Conservation (phyloP, 2,888 invertebrate species). For the Spilarctia lutea region DNA sequence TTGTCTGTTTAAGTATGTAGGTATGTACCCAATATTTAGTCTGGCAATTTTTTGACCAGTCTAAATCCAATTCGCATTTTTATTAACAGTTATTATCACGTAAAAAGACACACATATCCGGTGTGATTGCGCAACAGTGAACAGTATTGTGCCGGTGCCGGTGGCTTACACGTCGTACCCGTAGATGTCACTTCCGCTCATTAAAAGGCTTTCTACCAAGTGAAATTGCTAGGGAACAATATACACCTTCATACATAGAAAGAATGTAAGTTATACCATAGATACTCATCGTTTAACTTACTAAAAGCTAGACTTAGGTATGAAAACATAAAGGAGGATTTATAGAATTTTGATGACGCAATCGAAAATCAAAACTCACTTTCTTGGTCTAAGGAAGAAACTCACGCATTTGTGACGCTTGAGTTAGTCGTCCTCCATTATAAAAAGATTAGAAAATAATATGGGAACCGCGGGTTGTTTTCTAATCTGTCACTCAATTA, state of each 20-base stretch:
- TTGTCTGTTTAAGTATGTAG: no score
- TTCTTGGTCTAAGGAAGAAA: constrained; percentile 1
- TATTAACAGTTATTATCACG: constrained; percentile 11
- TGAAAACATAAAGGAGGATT: no score
- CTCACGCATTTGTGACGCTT: no score
- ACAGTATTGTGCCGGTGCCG: neutral
- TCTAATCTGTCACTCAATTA: neutral
- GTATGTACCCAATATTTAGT: no score
- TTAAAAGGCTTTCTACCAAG: constrained; percentile 22
- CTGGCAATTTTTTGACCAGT: neutral
- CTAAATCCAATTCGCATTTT: constrained; percentile 3
- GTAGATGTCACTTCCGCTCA: constrained; percentile 43
- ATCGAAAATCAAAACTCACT: neutral
- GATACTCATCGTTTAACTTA: neutral
- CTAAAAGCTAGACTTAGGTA: no score
- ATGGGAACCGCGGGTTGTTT: constrained; percentile 55
- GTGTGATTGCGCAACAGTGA: constrained; percentile 6
- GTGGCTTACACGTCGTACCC: constrained; percentile 5
- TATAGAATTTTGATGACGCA: no score
- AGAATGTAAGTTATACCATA: neutral
- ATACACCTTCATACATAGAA: neutral
- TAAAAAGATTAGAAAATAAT: constrained; percentile 56
- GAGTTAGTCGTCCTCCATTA: constrained; percentile 36
- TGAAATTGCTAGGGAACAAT: constrained; percentile 17
- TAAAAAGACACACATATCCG: constrained; percentile 1